phyloP scores from a whole-genome alignment of 1,140 invertebrate genomes.

The Drosophila willistoni region DNA sequence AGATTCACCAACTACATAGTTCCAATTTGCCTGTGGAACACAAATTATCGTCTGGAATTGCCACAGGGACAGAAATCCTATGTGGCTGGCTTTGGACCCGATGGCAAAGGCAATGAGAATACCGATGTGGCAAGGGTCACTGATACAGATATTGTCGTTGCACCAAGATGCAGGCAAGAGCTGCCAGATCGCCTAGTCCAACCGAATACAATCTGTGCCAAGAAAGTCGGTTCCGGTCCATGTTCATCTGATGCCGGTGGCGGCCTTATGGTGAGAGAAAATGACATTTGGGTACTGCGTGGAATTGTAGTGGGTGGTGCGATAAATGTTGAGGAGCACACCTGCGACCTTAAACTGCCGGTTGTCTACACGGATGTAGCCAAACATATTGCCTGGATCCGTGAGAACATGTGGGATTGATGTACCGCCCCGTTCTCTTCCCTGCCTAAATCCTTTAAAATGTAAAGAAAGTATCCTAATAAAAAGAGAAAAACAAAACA shows the following conservation, averaged over 20 bases:
- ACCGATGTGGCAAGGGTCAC: slow-evolving; percentile 84
- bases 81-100: slow-evolving; percentile 86
- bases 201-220: slow-evolving; percentile 75
- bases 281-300: slow-evolving; percentile 66
- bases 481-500: neutral
- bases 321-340: slow-evolving; percentile 12
- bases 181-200: slow-evolving; percentile 50
- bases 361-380: slow-evolving; percentile 77
- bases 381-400: slow-evolving; percentile 75
- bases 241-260: slow-evolving; percentile 78
- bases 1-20: slow-evolving; percentile 82
- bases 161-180: slow-evolving; percentile 84
- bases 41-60: slow-evolving; percentile 37
- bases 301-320: slow-evolving; percentile 64
- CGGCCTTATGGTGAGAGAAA: slow-evolving; percentile 67
- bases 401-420: slow-evolving; percentile 63
- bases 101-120: slow-evolving; percentile 83
- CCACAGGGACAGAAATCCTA: slow-evolving; percentile 45
- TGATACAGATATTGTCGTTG: slow-evolving; percentile 84
- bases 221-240: slow-evolving; percentile 68
- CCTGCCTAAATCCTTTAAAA: neutral
- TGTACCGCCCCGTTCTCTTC: neutral
- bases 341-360: slow-evolving; percentile 70
- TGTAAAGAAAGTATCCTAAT: neutral
- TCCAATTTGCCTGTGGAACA: slow-evolving; percentile 86